Percentiles rank a stretch among this genome's conserved stretches.
These are phyloP conservation scores for Ageneiosus marmoratus DNA, from an alignment of 2,113 vertebrate species.

Conservation along the genomic window DNA sequence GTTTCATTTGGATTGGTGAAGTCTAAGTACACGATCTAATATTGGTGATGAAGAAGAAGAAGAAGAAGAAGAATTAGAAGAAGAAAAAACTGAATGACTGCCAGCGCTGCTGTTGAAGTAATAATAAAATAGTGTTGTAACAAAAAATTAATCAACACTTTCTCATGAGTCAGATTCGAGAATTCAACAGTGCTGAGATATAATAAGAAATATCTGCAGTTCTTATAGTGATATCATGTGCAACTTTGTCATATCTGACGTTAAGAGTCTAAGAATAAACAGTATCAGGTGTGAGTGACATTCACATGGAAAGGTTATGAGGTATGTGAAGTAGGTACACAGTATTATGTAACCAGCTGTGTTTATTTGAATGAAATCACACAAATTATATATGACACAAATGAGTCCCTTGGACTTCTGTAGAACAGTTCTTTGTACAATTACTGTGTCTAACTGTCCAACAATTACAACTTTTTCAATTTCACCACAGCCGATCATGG, in stretches of 20 bases:
- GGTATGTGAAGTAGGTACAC: neutral
- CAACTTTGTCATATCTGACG: constrained; percentile 26
- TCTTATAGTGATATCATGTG: neutral
- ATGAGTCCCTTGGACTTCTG: neutral
- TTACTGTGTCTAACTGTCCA: neutral
- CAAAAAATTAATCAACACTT: neutral
- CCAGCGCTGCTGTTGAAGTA: no score
- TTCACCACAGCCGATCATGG: neutral
- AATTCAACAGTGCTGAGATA: neutral
- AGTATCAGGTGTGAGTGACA: constrained; percentile 46
- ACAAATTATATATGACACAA: neutral
- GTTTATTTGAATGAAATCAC: constrained; percentile 12
- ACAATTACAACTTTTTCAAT: neutral
- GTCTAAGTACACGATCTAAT: no score
- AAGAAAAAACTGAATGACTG: no score
- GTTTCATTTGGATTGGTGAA: no score
- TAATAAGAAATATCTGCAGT: neutral
- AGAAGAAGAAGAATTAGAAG: no score
- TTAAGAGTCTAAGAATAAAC: constrained; percentile 40
- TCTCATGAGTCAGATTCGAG: neutral
- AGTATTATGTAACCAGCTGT: neutral
- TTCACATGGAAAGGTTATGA: constrained; percentile 28
- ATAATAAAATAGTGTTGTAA: no score
- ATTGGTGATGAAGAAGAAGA: no score
- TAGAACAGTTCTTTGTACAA: neutral